Base-by-base conservation (phyloP, 2,797 vertebrate genomes). In the Pangasius larnaudii region DNA sequence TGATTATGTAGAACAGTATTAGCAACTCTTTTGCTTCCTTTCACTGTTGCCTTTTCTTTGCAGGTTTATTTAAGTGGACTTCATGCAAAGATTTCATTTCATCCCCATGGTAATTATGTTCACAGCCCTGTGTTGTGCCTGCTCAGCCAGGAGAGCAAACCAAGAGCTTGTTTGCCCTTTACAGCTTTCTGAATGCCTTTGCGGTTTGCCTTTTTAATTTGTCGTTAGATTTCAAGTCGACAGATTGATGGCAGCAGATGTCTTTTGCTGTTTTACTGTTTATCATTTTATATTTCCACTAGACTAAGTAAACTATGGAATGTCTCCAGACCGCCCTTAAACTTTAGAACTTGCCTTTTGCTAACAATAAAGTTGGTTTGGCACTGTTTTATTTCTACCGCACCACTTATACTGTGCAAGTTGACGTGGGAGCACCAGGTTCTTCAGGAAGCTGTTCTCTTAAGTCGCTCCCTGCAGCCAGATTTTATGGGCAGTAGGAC, bases 401-500 rank as follows among this genome's bases (percentile, higher is more conserved):
- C 80, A 18, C 27, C 78, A 82, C 51, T 87, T 80, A 58, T 30
- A 16, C 51, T 71, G 51, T 75, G 71, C 67, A 74, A 27, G 58
- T 58, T 63, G 39, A 82, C 27, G 0, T 82, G 59, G 42, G 58
- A 72, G 65, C n/a, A 36, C 9, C 67, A 36, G 42, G 69, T 71
- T 86, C 71, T 84, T 86, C 83, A 82, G 36, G 71, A 77, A 78
- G 80, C 80, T 46, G 83, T 58, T 77, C 13, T 74, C 16, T 84
- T 39, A 59, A 65, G 88, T 74, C 46, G 30, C 65, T 85, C 84
- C 79, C 65, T 13, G 46, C 80, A 71, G 67, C 67, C 42, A 56
- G 69, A 65, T 71, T 90, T 89, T 90, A 86, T 85, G 79, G 79
- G 72, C 65, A 87, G 61, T 85, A 39, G 87, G 84, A 75, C 61